Base-by-base conservation (phyloP, 2,797 vertebrate species). In the Tokudaia tokunoshimensis region DNA sequence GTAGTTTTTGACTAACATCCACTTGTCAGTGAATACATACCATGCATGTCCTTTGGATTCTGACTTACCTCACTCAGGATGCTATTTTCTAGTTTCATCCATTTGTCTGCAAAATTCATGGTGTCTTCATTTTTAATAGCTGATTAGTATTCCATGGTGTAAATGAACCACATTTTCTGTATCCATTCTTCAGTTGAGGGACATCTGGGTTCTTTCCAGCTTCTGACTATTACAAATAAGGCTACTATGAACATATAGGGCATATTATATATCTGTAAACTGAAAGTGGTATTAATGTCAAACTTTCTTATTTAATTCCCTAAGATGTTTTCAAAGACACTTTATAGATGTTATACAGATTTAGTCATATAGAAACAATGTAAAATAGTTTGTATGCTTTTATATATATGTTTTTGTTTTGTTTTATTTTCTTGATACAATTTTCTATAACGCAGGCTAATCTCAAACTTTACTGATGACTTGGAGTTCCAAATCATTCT, bases 311-410 rank as follows among this genome's bases (percentile, higher is more conserved):
- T 89, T 91, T 95, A 76, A 87, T 65, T 59, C 3, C 11, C 15
- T 93, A 70, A 75, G 20, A 31, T 47, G 79, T 59, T 93, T n/a
- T 89, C 26, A 95, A 31, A 75, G 6, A 96, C 31, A 3, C 50
- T 93, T 89, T 67, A 47, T 24, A 63, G 67, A 1, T 59, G 11
- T 91, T 34, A n/a, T 93, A 76, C 87, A 52, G 26, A 75, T 57
- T 88, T 89, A 86, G 78, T n/a, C 3, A 26, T 41, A 79, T 9
- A 12, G 6, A 34, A 81, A 90, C 41, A 67, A 74, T 34, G 63
- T 74, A 80, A 93, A 87, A 92, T 81, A 12, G n/a, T 37, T 87
- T 55, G 37, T 74, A 15, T 26, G 37, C 22, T 37, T 87, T 59
- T 31, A 3, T 4, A 19, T 19, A 41, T 88, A 19, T 47, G 41